Evolutionary conservation across 1,140 invertebrate genomes (phyloP).

Genomic region (Hycleus phaleratus): DNA sequence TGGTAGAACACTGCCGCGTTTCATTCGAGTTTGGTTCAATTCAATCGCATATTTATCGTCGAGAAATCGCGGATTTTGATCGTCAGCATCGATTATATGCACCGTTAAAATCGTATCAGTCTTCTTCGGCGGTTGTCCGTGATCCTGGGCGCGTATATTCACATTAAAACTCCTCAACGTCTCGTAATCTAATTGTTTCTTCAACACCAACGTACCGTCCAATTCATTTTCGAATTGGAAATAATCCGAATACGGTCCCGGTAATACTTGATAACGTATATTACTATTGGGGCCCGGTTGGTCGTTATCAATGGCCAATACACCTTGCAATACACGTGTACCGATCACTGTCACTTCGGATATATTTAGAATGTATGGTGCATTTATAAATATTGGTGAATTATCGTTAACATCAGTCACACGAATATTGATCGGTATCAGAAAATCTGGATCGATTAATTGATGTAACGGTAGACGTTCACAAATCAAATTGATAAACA

Average conservation of each 20-base stretch:
- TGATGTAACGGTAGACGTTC: constrained; percentile 63
- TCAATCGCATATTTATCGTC: constrained; percentile 68
- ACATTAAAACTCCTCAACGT: constrained; percentile 72
- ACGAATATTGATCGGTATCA: constrained; percentile 81
- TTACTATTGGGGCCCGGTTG: constrained; percentile 84
- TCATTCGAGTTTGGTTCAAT: constrained; percentile 43
- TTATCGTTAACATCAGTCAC: constrained; percentile 93
- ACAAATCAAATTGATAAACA: constrained; percentile 79
- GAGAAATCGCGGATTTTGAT: constrained; percentile 79
- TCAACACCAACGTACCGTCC: constrained; percentile 76
- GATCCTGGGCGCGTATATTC: constrained; percentile 73
- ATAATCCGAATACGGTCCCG: constrained; percentile 70
- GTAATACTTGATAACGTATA: constrained; percentile 74
- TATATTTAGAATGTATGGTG: constrained; percentile 74
- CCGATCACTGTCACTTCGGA: constrained; percentile 81
- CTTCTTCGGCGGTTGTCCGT: constrained; percentile 68
- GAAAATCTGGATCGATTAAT: constrained; percentile 70
- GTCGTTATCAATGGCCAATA: constrained; percentile 74
- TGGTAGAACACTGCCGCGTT: constrained; percentile 51
- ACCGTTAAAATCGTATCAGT: constrained; percentile 69
- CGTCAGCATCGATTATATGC: constrained; percentile 81
- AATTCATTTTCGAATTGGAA: constrained; percentile 76
- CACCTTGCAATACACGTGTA: constrained; percentile 67
- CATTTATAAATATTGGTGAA: constrained; percentile 72
- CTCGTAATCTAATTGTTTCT: constrained; percentile 78